A percentile compares a stretch with the other conserved stretches of the same genome.
phyloP scores from a whole-genome alignment of 1,140 invertebrate species.

The Araneus ventricosus region DNA sequence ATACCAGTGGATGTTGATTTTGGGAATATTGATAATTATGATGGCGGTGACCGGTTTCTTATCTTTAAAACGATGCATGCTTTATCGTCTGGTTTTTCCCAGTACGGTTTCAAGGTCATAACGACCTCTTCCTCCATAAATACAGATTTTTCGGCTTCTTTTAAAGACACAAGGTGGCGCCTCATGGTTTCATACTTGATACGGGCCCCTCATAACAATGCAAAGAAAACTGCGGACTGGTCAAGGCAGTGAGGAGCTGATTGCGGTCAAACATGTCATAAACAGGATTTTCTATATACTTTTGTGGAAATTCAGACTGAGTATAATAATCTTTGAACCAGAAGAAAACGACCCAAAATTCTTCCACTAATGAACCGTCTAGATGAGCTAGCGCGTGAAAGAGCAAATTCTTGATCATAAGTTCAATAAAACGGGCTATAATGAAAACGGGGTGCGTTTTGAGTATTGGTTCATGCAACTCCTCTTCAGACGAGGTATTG shows the following conservation, averaged over 20 bases:
- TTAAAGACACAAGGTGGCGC: too few relatives aligned
- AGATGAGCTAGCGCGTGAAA: not conserved
- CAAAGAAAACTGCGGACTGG: not conserved
- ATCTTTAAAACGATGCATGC: constrained; percentile 1
- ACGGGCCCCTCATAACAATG: not conserved
- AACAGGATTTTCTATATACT: constrained; percentile 20
- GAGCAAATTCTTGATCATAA: not conserved
- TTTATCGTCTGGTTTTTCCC: not conserved
- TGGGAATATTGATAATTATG: not conserved
- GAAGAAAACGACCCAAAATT: constrained; percentile 19
- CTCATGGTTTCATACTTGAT: not conserved
- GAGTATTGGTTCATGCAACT: not conserved
- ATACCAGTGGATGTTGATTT: not conserved
- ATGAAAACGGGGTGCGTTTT: not conserved
- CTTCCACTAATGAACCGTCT: not conserved
- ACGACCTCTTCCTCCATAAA: not conserved
- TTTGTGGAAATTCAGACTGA: not conserved
- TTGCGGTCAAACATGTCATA: constrained; percentile 37
- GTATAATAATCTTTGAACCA: constrained; percentile 36
- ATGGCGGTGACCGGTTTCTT: not conserved
- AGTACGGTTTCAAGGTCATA: not conserved
- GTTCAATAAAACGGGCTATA: not conserved
- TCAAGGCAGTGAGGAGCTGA: not conserved
- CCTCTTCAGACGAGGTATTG: too few relatives aligned
- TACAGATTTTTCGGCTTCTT: not conserved